phyloP scores from a whole-genome alignment of 2,797 vertebrate species.

The Gouania willdenowi region DNA sequence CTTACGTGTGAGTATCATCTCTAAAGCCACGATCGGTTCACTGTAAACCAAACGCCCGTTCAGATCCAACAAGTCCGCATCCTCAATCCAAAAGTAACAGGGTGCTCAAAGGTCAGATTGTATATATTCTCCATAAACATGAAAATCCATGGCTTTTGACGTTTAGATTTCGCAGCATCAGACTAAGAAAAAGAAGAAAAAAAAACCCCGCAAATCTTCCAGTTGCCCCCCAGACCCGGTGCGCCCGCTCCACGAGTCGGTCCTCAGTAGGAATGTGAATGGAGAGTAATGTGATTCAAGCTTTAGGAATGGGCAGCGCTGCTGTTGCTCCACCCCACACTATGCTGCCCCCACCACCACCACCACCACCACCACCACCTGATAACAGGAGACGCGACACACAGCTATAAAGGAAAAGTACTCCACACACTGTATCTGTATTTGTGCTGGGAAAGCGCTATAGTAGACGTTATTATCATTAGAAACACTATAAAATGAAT shows the following conservation, averaged over 20 bases:
- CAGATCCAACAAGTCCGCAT: slow-evolving; percentile 55
- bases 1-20: slow-evolving; percentile 76
- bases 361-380: slow-evolving; percentile 42
- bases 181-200: slow-evolving; percentile 1
- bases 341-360: no score
- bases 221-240: not conserved
- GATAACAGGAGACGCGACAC: slow-evolving; percentile 36
- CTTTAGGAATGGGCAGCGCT: slow-evolving; percentile 64
- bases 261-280: slow-evolving; percentile 68
- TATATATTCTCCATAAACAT: no score
- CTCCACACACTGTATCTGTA: no score
- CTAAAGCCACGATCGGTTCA: slow-evolving; percentile 26
- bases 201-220: slow-evolving; percentile 9
- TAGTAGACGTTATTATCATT: no score
- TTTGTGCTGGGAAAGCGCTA: no score
- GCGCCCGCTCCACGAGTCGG: slow-evolving; percentile 31
- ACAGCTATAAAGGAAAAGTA: no score
- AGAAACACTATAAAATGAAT: no score
- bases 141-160: no score
- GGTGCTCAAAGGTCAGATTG: no score
- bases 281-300: slow-evolving; percentile 65
- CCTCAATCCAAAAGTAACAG: slow-evolving; percentile 54
- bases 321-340: slow-evolving; percentile 64
- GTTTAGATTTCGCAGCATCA: no score
- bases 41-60: slow-evolving; percentile 23